Base-by-base conservation (phyloP, 2,113 vertebrate species). In the Xenus cinereus region DNA sequence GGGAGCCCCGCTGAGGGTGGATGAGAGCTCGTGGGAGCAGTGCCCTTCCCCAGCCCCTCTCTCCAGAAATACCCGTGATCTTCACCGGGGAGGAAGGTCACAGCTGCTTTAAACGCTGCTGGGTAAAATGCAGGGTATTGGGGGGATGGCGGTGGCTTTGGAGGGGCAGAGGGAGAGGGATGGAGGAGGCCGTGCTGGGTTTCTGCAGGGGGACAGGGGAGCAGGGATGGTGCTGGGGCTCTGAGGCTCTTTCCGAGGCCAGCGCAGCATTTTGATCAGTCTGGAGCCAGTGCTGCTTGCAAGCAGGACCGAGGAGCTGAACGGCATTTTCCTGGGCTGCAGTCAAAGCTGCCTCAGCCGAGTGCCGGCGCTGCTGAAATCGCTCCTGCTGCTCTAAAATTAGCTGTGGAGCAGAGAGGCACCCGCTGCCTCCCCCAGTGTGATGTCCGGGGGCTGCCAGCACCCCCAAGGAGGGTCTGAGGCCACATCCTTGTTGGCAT, bases 381-480 rank as follows among this genome's bases (percentile, higher is more conserved):
- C 3, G 9, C 77, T 94, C 56, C 79, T 1, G 16, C 87, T 46
- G 90, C 95, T 92, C 82, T 82, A 66, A 79, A 79, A 94, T 59
- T 23, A 60, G 41, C 81, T 20, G 51, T 19, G 8, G 92, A 73
- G 67, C 1, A 0, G 37, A 37, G 50, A 57, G 62, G 33, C 59
- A 19, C 73, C 59, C 33, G 0, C 73, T 24, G 59, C 21, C 66
- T 60, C 37, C 43, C 20, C 4, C 9, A 21, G 27, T 0, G 16
- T 3, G 66, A 14, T 26, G 81, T 14, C 68, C 27, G 6, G 63
- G 78, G 54, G 50, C 21, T 79, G 16, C 74, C 8, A 30, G 46
- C 35, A 53, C 14, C 60, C 59, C 32, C 1, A 1, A 12, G 27
- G 19, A 56, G 16, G 27, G 6, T 41, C 19, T 2, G 14, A 46